Percentiles rank a stretch among this genome's conserved stretches.
Conservation (phyloP, 2,888 invertebrate species). For the Meghimatium bilineatum region DNA sequence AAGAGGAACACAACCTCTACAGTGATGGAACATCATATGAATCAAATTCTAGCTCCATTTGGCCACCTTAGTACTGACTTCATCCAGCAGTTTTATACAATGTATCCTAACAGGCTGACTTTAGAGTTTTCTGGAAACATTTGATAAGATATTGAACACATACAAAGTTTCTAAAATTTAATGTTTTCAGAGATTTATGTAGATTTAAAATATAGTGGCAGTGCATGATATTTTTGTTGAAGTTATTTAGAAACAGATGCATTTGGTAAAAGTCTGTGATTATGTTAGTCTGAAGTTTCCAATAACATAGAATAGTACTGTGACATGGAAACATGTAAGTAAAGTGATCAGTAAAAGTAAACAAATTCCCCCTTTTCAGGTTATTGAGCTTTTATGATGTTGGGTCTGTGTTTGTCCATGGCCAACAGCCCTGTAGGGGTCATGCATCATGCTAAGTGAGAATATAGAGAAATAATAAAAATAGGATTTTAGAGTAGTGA, state of each 20-base stretch:
- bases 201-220: neutral
- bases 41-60: conserved; percentile 38
- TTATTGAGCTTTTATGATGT: no score
- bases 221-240: neutral
- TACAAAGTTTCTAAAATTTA: neutral
- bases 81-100: neutral
- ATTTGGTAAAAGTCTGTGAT: no score
- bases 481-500: no score
- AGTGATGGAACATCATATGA: conserved; percentile 40
- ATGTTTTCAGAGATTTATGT: neutral
- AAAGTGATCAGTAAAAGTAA: no score
- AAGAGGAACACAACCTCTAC: conserved; percentile 16
- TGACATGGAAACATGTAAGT: no score
- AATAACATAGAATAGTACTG: no score
- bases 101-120: neutral
- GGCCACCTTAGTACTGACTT: conserved; percentile 4
- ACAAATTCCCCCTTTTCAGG: no score
- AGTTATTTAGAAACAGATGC: neutral
- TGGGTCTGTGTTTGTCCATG: no score
- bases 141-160: neutral
- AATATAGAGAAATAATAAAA: no score
- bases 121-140: neutral
- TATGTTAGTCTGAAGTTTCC: no score
- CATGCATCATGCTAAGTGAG: no score
- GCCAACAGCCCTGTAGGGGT: no score